Base-by-base conservation (phyloP, 92 coral and sea anemone species). In the Paragorgia papillata region DNA sequence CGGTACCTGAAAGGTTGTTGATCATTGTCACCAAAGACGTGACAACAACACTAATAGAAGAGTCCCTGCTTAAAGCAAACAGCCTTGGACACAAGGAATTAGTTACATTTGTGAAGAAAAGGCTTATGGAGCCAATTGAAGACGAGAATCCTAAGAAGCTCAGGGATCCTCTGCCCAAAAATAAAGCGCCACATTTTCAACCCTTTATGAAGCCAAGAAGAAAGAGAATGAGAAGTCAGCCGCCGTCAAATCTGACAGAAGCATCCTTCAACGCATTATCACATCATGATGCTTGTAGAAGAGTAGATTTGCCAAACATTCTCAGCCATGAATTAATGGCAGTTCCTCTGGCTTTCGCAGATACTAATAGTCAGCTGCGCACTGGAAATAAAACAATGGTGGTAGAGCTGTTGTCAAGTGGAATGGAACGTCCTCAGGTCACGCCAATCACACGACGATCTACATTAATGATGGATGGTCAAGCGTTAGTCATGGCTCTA, bases 11-110 rank as follows among this genome's bases (percentile, higher is more conserved):
- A 83, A 75, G 78, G 64, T 66, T 40, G n/a, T n/a, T n/a, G n/a
- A n/a, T n/a, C n/a, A n/a, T 83, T 26, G 87, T 50, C 20, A 83
- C 87, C 37, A 81, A 81, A 53, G 82, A 81, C 78, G n/a, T 83
- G 25, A 78, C 87, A 51, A 83, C 87, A 21, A 15, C 51, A 20
- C 67, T 78, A 57, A 67, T 83, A 5, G 66, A 83, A 66, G 35
- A 83, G 44, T 78, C 87, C 12, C 64, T 65, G 1, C 26, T 83
- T 25, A 44, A 56, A 20, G 85, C 85, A 27, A 3, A 54, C 30
- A 20, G 19, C 30, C 70, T 73, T n/a, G 85, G 85, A 22, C 85
- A 71, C 32, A 9, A 27, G 32, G 44, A 81, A 39, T 22, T 81
- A 13, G 55, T 28, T 24, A 34, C 55, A 39, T 74, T 81, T 35